Evolutionary conservation across 2,888 invertebrate genomes (phyloP).

Genomic region (Malthinus flaveolus): DNA sequence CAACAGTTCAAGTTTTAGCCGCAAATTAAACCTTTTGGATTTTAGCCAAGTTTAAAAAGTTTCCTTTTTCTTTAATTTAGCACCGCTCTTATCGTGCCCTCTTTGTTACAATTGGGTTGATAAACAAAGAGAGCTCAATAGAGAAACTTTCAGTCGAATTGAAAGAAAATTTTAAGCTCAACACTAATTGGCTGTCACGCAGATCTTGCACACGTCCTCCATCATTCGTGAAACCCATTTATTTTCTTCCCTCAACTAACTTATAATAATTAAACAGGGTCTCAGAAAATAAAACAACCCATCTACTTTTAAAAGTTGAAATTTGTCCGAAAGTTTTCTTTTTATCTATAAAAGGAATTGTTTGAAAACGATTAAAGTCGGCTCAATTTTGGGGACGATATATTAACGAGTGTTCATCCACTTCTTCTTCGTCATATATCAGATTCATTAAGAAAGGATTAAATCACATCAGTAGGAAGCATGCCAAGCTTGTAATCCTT

Average conservation of each 20-base stretch:
- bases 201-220: slow-evolving; percentile 8
- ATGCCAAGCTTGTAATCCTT: slow-evolving; percentile 16
- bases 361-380: too few species aligned
- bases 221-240: slow-evolving; percentile 4
- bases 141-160: neutral
- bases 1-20: slow-evolving; percentile 21
- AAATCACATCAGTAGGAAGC: slow-evolving; percentile 17
- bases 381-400: neutral
- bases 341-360: too few species aligned
- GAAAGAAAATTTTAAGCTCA: slow-evolving; percentile 8
- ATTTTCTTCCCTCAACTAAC: neutral
- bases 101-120: neutral
- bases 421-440: slow-evolving; percentile 8
- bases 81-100: slow-evolving; percentile 5
- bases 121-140: neutral
- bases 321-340: too few species aligned
- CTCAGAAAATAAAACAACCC: too few species aligned
- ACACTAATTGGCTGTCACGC: slow-evolving; percentile 21
- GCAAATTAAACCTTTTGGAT: slow-evolving; percentile 24
- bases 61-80: neutral
- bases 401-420: neutral
- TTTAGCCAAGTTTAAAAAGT: slow-evolving; percentile 13
- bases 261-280: too few species aligned
- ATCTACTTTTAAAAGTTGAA: too few species aligned
- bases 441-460: slow-evolving; percentile 9